These are phyloP conservation scores for Spodoptera litura DNA, from an alignment of 1,140 invertebrate genomes.

Conservation along the genomic window DNA sequence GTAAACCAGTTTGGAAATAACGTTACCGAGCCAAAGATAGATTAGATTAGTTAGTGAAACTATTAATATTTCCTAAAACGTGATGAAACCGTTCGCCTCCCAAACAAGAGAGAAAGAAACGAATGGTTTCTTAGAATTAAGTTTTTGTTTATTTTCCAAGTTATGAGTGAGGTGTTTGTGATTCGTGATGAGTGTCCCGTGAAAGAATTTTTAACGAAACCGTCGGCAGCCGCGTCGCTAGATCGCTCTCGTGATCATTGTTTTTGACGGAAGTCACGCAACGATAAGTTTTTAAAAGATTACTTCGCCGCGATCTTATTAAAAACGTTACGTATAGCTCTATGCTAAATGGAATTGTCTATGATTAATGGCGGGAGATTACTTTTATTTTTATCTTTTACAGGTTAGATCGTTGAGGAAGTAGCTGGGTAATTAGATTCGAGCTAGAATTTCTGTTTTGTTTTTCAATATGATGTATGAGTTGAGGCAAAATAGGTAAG, in stretches of 20 bases:
- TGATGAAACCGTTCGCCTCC: neutral
- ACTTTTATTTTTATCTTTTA: no score
- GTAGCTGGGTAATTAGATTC: no score
- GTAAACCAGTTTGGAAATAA: constrained; percentile 11
- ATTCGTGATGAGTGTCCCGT: constrained; percentile 5
- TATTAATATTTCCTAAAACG: constrained; percentile 24
- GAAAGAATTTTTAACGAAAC: constrained; percentile 25
- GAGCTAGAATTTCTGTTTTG: no score
- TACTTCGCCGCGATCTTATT: neutral
- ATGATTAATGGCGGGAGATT: no score
- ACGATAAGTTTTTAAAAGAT: neutral
- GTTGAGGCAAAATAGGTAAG: no score
- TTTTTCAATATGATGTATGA: no score
- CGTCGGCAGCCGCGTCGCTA: neutral
- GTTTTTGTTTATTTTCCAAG: constrained; percentile 27
- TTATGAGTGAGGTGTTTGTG: neutral
- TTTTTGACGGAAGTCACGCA: constrained; percentile 33
- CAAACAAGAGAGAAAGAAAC: constrained; percentile 15
- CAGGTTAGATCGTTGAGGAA: no score
- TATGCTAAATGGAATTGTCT: neutral
- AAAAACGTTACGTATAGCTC: neutral
- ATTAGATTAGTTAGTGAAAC: constrained; percentile 13
- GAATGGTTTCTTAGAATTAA: constrained; percentile 21
- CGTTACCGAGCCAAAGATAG: neutral
- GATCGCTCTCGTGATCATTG: neutral